Evolutionary conservation across 2,888 invertebrate species (phyloP), one percentile per base, ranked within the genome.

Genomic region (Cheiracanthium punctorium): DNA sequence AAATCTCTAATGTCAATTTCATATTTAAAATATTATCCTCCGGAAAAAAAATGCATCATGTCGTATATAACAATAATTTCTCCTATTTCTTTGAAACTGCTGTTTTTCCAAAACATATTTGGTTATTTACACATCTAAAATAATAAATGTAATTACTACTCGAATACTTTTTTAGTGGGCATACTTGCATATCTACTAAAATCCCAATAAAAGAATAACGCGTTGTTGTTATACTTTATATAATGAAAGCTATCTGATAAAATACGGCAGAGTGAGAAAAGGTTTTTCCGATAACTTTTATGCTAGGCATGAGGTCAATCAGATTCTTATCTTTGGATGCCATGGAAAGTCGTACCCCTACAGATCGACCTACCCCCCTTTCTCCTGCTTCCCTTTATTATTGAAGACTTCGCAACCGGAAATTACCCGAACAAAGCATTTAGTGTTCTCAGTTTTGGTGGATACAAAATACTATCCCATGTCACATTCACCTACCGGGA

Each of bases 341-440:
- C 4, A 72, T 48, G 72, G 77, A 70, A 77, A 70, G 24, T 14
- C 70, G 28, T 58, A 52, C 69, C 76, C 75, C 75, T 71, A 76
- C 70, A 77, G 76, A 30, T n/a, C n/a, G n/a, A n/a, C n/a, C n/a
- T n/a, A n/a, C 37, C 64, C 24, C 14, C 28, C 72, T 52, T n/a
- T 33, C 75, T 37, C 72, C 37, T 48, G 58, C 48, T 65, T 7
- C 4, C 24, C 5, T 2, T 10, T 37, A 37, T 37, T 37, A 37
- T 12, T 5, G 24, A 24, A 2, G 4, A 2, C 7, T 17, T 24
- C 12, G 24, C 33, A n/a, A 33, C 67, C 67, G 67, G 67, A 67
- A 67, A 67, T 67, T 67, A 67, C 24, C 67, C 29, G 29, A 30
- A 29, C 14, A 29, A 67, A 17, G 67, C 67, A 67, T 67, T 69